Conservation (phyloP, 2,113 vertebrate species). For the Ptilonorhynchus violaceus region DNA sequence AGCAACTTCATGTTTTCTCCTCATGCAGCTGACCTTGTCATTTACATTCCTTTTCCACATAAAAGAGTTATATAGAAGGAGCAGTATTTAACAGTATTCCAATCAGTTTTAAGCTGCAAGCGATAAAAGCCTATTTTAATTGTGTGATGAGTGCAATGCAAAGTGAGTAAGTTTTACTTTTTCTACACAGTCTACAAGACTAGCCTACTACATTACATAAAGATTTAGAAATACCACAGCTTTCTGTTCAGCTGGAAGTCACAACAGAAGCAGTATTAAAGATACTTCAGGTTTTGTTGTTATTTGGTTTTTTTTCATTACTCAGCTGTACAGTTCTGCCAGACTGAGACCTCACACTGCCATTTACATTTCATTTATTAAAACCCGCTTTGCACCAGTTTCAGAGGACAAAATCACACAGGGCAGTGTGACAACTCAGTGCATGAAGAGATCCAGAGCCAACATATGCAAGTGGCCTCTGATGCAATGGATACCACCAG, state of each 20-base stretch:
- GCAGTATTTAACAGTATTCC: background rate
- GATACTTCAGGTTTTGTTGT: background rate
- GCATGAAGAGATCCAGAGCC: rapidly evolving
- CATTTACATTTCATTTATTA: background rate
- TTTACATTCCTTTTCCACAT: background rate
- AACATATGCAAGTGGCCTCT: background rate
- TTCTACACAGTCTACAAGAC: background rate
- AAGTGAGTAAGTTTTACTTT: background rate
- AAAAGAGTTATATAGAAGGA: background rate
- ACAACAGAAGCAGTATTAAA: background rate
- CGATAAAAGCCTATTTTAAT: background rate
- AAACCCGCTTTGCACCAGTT: background rate
- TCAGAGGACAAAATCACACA: background rate
- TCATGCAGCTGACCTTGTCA: background rate
- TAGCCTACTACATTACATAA: background rate
- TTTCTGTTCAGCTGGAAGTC: background rate
- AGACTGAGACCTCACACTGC: background rate
- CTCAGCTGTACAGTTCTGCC: background rate
- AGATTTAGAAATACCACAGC: background rate
- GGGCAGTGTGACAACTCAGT: background rate
- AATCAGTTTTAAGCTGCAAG: background rate
- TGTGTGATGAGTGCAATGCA: background rate
- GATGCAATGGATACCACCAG: background rate
- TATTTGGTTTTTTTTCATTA: background rate
- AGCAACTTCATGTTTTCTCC: background rate